Evolutionary conservation across 2,113 vertebrate genomes (phyloP), one percentile per base, ranked within the genome.

Genomic region (Catharus fuscescens): DNA sequence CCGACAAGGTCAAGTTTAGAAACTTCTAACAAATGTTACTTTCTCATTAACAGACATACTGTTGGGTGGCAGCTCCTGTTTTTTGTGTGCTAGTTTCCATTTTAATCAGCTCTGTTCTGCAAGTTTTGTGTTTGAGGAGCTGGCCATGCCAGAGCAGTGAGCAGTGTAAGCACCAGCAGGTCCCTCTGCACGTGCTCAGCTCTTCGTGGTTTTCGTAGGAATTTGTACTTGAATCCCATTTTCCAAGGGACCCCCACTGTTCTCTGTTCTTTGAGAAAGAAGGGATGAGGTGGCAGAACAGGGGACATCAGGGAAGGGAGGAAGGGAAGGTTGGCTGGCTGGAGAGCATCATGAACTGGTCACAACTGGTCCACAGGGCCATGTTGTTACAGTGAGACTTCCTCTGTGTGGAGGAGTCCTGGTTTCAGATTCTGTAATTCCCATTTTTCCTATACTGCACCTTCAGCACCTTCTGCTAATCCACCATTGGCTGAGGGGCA

Each of bases 1-100:
- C 42, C 2, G 14, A 86, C 93, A 96, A 95, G 93, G 94, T 94
- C 91, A 71, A 80, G 61, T 79, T 85, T 84, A 91, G 66, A 92
- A 89, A 77, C 93, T 96, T 92, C 47, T 38, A 88, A 86, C 91
- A 86, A 94, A 94, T 92, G 86, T 86, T 95, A 53, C 64, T 93
- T 78, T 76, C 84, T 91, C 84, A 73, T 88, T 95, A 93, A 32
- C 71, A 89, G 91, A 17, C 77, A 93, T 80, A 15, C 72, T 45
- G 80, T 70, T 38, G 69, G 83, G 83, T 76, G 80, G 67, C 52
- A 94, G 16, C 56, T 93, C 42, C 84, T 91, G 79, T 47, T 84
- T 48, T 48, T 10, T 70, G 18, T 74, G 44, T 64, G 80, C 76
- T 67, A 66, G 24, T 40, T 93, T 80, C 72, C 44, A 3, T 86